Conservation (phyloP, 2,113 vertebrate species). For the Podiceps cristatus region DNA sequence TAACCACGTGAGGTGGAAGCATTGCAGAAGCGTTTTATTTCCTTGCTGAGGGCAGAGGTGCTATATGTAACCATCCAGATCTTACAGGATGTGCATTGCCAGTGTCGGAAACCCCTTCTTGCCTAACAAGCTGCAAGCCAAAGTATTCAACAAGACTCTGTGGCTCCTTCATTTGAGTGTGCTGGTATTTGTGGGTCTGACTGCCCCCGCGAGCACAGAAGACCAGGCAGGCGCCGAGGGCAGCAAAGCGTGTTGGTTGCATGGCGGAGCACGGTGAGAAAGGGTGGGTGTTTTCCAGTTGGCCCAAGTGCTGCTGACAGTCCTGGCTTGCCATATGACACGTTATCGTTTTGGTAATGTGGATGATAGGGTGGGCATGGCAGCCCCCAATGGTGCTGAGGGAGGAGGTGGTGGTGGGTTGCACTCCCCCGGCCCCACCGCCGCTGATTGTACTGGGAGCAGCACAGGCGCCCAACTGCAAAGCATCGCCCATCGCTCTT, state of each 20-base stretch:
- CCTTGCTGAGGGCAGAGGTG: conserved; percentile 22
- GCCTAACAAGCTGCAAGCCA: conserved; percentile 52
- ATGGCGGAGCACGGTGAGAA: not conserved
- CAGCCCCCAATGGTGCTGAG: not conserved
- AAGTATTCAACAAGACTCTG: not conserved
- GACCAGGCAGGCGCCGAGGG: not conserved
- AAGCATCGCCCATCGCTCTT: not conserved
- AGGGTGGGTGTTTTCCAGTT: not conserved
- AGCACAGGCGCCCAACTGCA: not conserved
- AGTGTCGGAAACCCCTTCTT: conserved; percentile 17
- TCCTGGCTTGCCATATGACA: not conserved
- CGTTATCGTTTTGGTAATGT: not conserved
- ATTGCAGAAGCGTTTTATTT: not conserved
- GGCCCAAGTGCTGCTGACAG: not conserved
- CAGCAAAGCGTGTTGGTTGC: not conserved
- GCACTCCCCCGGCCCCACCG: rapidly evolving
- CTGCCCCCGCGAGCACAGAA: not conserved
- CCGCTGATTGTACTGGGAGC: not conserved
- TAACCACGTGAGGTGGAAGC: not conserved
- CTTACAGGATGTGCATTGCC: not conserved
- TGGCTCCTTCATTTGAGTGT: not conserved
- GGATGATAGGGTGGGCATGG: not conserved
- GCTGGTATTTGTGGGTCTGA: not conserved
- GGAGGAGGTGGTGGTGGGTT: not conserved
- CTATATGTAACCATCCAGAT: conserved; percentile 19